These are phyloP conservation scores for Ectobius pallidus DNA, from an alignment of 2,888 invertebrate species.

Conservation along the genomic window DNA sequence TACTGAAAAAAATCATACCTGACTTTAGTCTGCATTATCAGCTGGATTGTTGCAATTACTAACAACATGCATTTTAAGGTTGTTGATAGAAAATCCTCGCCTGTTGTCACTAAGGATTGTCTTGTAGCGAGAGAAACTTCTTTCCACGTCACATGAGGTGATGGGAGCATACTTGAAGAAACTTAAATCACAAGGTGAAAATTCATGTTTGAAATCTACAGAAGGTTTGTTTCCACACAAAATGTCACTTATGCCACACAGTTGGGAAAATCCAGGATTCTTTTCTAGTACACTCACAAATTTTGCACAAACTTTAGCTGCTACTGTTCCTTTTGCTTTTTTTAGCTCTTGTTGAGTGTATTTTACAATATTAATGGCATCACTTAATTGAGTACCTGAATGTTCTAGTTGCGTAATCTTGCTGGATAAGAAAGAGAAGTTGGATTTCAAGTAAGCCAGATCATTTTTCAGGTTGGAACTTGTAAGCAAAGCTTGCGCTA, in stretches of 20 bases:
- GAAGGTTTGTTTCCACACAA: neutral
- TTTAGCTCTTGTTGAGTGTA: neutral
- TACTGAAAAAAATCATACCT: too few relatives aligned
- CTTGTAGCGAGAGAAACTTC: too few relatives aligned
- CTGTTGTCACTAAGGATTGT: too few relatives aligned
- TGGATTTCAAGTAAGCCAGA: neutral
- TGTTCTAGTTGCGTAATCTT: neutral
- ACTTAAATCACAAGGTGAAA: neutral
- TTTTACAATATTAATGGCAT: neutral
- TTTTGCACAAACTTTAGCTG: conserved; percentile 1
- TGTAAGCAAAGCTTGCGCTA: neutral
- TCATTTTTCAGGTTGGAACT: neutral
- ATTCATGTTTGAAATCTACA: neutral
- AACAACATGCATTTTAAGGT: too few relatives aligned
- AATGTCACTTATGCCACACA: neutral
- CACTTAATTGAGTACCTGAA: neutral
- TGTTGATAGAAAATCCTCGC: too few relatives aligned
- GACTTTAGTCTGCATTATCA: too few relatives aligned
- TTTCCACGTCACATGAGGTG: too few relatives aligned
- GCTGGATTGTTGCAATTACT: too few relatives aligned
- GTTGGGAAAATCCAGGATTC: neutral
- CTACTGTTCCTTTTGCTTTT: neutral
- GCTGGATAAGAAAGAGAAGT: neutral
- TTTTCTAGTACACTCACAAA: neutral
- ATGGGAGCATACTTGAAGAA: neutral